Conservation (phyloP, 2,113 vertebrate species). For the Tursiops truncatus region DNA sequence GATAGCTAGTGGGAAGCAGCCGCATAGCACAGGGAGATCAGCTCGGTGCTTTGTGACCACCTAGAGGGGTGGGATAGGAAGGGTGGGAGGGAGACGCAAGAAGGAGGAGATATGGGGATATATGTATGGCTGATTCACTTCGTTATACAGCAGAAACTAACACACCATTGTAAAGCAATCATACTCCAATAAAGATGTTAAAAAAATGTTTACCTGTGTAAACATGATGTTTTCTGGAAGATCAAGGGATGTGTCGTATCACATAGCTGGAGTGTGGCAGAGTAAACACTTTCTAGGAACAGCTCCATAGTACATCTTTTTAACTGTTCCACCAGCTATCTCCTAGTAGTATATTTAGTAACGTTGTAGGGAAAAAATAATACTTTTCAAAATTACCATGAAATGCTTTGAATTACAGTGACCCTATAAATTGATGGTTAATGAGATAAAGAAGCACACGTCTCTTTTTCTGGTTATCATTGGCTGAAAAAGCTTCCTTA, state of each 20-base stretch:
- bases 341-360: background rate
- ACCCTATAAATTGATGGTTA: background rate
- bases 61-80: too few species aligned
- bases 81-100: too few species aligned
- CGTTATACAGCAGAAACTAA: too few species aligned
- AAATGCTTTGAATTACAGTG: background rate
- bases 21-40: too few species aligned
- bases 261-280: too few species aligned
- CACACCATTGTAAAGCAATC: too few species aligned
- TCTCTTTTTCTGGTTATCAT: background rate
- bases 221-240: too few species aligned
- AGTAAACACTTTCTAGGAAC: background rate
- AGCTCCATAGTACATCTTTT: fast-evolving
- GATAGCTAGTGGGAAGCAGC: too few species aligned
- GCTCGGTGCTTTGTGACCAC: too few species aligned
- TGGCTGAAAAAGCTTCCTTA: background rate
- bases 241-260: background rate
- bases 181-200: too few species aligned
- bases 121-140: too few species aligned
- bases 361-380: background rate
- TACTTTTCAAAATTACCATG: background rate
- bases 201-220: background rate
- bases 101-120: too few species aligned
- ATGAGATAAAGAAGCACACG: background rate
- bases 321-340: background rate